Evolutionary conservation across 2,797 vertebrate species (phyloP), one percentile per base, ranked within the genome.

Genomic region (Acipenser ruthenus): DNA sequence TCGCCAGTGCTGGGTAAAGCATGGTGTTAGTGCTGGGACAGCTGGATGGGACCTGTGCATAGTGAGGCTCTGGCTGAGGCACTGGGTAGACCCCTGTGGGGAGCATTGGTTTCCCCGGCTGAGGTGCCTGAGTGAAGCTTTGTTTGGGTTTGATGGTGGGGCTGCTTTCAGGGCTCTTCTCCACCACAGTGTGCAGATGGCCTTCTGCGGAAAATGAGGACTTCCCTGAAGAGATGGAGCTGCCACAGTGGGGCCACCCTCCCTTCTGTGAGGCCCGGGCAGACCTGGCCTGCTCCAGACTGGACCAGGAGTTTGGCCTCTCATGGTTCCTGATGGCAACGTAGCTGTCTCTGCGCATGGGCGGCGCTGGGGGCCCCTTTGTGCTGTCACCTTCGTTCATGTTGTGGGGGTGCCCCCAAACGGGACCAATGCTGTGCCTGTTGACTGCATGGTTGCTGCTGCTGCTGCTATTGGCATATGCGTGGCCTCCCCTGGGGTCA

Each of bases 131-230:
- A 8, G 68, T 74, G n/a, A 83, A 86, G 65, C 73, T 80, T 65
- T 95, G 93, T 64, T 91, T 91, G 65, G 95, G 92, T 78, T 87
- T 95, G 70, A 78, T 80, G 0, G 87, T 90, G 37, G 96, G 96
- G 76, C 96, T 98, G 80, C 86, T 93, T 75, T 98, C 96, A 0
- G 96, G 96, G 77, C 96, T 98, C 80, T 93, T 96, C 83, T 99
- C 96, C 49, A 92, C 79, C 67, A 96, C 91, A 0, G 95, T 94
- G 77, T 97, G 94, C 73, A 98, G 89, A 64, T 93, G 93, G 15
- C 93, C 92, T 67, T 98, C 95, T 1, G 80, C 50, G 0, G 89
- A 80, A 8, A 82, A 82, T 0, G 79, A 73, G 4, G 85, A 77
- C 77, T 88, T 88, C 71, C 83, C 86, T 72, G 82, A 85, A 12